phyloP scores from a whole-genome alignment of 1,140 invertebrate species.

The Parapsyche elsis region DNA sequence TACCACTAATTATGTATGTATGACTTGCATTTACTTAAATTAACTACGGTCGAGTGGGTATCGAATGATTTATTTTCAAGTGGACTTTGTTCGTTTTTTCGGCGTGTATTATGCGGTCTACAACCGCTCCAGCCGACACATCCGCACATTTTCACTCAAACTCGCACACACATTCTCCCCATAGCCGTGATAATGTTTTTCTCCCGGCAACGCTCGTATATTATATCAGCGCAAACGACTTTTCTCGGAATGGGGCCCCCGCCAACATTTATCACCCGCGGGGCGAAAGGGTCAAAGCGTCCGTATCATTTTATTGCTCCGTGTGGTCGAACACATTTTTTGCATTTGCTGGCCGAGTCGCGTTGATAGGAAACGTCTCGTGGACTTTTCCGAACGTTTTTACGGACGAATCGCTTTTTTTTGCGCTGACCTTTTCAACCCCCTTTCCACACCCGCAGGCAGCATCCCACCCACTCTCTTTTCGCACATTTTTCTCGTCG shows the following conservation, averaged over 20 bases:
- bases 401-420: neutral
- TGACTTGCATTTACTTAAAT: no score
- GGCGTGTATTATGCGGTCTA: neutral
- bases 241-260: constrained; percentile 31
- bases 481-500: neutral
- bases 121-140: neutral
- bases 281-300: constrained; percentile 44
- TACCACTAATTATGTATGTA: no score
- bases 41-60: no score
- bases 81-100: neutral
- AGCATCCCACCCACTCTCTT: no score
- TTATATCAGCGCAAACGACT: constrained; percentile 48
- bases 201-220: constrained; percentile 32
- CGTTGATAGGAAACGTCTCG: constrained; percentile 7
- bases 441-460: neutral
- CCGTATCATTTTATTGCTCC: constrained; percentile 45
- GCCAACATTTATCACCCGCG: constrained; percentile 45
- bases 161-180: constrained; percentile 12
- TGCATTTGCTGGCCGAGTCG: constrained; percentile 27
- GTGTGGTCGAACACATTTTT: constrained; percentile 36
- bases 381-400: neutral
- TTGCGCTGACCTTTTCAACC: neutral
- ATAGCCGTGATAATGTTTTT: constrained; percentile 44
- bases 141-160: neutral
- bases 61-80: no score